Evolutionary conservation across 2,888 invertebrate species (phyloP).

Genomic region (Rotaria socialis): DNA sequence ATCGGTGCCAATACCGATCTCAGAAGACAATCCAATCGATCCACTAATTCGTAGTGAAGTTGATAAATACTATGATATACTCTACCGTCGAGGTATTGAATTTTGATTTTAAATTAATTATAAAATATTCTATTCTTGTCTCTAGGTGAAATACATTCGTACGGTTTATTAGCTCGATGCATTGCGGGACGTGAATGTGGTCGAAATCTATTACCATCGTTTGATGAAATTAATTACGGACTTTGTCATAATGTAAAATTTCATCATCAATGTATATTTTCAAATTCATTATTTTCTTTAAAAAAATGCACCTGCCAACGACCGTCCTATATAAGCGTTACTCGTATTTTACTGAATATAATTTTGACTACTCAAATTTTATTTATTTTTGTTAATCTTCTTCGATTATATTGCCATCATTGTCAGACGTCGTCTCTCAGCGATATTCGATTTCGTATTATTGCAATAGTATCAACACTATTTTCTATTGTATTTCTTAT

Average conservation of each 20-base stretch:
- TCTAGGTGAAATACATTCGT: background rate
- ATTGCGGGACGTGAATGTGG: background rate
- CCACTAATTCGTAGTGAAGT: conserved; percentile 29
- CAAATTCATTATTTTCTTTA: background rate
- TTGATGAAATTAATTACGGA: background rate
- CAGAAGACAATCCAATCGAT: background rate
- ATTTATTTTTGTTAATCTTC: background rate
- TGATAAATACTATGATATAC: background rate
- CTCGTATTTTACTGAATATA: background rate
- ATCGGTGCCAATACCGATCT: background rate
- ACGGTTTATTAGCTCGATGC: background rate
- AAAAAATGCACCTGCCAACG: background rate
- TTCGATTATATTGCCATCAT: background rate
- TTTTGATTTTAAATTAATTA: background rate
- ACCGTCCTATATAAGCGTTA: background rate
- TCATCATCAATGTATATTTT: conserved; percentile 21
- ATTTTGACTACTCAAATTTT: background rate
- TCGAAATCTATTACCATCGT: background rate
- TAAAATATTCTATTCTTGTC: background rate
- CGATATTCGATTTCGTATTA: background rate
- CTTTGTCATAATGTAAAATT: conserved; percentile 1
- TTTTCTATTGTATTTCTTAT: background rate
- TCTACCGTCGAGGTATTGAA: background rate
- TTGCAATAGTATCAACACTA: background rate
- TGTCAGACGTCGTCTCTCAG: background rate